phyloP scores from a whole-genome alignment of 1,140 invertebrate genomes.

The Eciton burchellii region DNA sequence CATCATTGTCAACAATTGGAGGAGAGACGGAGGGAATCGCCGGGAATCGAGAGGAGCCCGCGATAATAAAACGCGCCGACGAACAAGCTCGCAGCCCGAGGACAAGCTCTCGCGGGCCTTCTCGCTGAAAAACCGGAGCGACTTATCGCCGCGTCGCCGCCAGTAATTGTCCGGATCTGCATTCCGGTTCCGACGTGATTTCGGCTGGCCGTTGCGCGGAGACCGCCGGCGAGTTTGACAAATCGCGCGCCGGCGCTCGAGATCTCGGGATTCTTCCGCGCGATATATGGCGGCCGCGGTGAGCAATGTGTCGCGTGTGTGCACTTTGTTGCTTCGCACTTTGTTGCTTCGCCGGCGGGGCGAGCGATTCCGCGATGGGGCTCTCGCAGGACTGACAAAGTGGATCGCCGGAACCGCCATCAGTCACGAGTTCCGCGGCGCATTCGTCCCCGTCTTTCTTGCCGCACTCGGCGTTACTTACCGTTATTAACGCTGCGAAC shows the following conservation, averaged over 20 bases:
- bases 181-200: conserved; percentile 10
- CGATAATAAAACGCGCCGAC: conserved; percentile 21
- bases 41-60: conserved; percentile 20
- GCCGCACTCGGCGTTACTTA: conserved; percentile 63
- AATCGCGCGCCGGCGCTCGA: conserved; percentile 36
- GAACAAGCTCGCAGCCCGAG: not conserved
- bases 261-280: conserved; percentile 39
- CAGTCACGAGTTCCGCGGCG: conserved; percentile 57
- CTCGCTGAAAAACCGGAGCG: conserved; percentile 31
- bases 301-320: conserved; percentile 52
- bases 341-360: conserved; percentile 27
- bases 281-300: conserved; percentile 13
- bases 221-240: conserved; percentile 37
- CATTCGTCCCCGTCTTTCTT: conserved; percentile 63
- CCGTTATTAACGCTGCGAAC: conserved; percentile 63
- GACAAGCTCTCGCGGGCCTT: not conserved
- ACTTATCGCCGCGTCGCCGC: conserved; percentile 16
- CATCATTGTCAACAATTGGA: not conserved
- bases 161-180: conserved; percentile 48
- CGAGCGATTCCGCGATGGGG: conserved; percentile 20
- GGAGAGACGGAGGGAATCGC: conserved; percentile 5
- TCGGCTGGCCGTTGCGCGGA: not conserved
- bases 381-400: conserved; percentile 57
- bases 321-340: conserved; percentile 35
- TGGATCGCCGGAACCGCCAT: conserved; percentile 51